Evolutionary conservation across 1,140 invertebrate genomes (phyloP), one percentile per base, ranked within the genome.

Genomic region (Pollicipes pollicipes): DNA sequence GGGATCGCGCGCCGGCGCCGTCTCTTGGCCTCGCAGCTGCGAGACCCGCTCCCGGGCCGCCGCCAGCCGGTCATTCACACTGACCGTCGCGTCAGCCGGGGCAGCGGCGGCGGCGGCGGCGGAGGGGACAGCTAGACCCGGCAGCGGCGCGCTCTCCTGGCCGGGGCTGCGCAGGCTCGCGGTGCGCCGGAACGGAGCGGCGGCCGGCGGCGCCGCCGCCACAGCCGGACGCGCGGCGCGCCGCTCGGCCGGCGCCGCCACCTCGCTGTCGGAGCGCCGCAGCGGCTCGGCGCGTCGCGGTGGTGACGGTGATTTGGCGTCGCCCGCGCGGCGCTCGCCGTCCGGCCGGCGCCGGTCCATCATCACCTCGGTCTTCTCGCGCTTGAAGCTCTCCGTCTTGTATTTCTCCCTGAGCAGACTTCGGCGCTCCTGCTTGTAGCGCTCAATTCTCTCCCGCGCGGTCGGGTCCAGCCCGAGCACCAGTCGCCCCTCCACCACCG

Each of bases 391-490:
- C 76, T 94, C 90, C 0, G 88, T 88, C 70, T 88, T 87, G 76
- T 90, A 91, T 78, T 93, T 93, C 76, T 94, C 90, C 32, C 90
- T 84, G 29, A 95, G 78, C 76, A 91, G 90, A 70, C 86, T 88
- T 70, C 92, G 82, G n/a, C 92, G 81, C n/a, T n/a, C 91, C 78
- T 93, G 90, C 81, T 95, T 95, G 77, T 94, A 94, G 77, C 89
- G 88, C 78, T 93, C 90, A 73, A 94, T 94, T 66, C 90, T 70
- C 69, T 78, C 76, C 45, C 77, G 72, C 27, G 79, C 76, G 28
- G 68, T 45, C 29, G 68, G 70, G n/a, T 76, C 75, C 64, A 45
- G 0, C 31, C 64, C 30, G 8, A 45, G 69, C 28, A 26, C 30
- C 30, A 16, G 32, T n/a, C 32, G 32, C 4, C 32, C 32, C 32